Evolutionary conservation across 2,888 invertebrate species (phyloP).

Genomic region (Marronus borbonicus): DNA sequence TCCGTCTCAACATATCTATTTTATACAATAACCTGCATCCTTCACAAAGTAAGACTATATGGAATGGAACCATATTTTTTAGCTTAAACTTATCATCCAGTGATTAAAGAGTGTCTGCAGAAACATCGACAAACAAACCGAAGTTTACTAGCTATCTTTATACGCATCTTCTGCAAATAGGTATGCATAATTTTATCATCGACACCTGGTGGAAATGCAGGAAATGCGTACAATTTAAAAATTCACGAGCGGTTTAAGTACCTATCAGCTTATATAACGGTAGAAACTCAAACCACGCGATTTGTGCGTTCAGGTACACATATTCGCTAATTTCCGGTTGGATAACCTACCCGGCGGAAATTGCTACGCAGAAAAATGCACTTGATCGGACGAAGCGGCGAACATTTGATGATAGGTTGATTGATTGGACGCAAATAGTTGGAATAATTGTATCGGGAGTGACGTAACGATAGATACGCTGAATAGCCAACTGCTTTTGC

Average conservation of each 20-base stretch:
- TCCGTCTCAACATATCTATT: too few species aligned
- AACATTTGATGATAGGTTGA: not conserved
- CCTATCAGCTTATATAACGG: slow-evolving; percentile 2
- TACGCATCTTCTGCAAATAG: too few species aligned
- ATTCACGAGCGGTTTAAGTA: not conserved
- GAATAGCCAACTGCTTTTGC: not conserved
- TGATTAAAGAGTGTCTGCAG: too few species aligned
- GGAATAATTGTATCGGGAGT: not conserved
- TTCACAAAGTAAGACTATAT: too few species aligned
- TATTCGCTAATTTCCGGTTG: slow-evolving; percentile 16
- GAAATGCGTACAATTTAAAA: not conserved
- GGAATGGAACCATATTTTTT: too few species aligned
- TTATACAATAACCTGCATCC: too few species aligned
- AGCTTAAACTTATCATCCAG: too few species aligned
- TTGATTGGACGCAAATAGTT: slow-evolving; percentile 3
- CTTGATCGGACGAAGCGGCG: not conserved
- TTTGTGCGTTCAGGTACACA: not conserved
- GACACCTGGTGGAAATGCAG: not conserved
- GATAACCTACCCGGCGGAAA: slow-evolving; percentile 23
- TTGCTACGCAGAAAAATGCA: slow-evolving; percentile 11
- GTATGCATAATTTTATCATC: too few species aligned
- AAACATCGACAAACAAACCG: too few species aligned
- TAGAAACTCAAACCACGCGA: slow-evolving; percentile 22
- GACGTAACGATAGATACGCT: not conserved
- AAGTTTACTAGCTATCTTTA: too few species aligned